Base-by-base conservation (phyloP, 2,888 invertebrate species). In the Heterodera filipjevi region DNA sequence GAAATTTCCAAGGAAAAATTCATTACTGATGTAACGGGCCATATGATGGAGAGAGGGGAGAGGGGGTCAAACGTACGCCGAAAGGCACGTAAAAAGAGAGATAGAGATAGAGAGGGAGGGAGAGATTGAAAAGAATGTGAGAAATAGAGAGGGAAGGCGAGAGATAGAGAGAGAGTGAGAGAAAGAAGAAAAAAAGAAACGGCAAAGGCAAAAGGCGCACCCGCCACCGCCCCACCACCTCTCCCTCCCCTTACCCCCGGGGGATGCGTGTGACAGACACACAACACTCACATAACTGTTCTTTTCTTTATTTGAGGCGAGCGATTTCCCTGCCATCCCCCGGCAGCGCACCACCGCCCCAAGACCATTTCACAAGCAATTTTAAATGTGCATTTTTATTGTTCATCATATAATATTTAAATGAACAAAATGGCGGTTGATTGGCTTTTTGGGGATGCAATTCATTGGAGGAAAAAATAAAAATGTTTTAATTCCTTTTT, bases 201-300 rank as follows among this genome's bases (percentile, higher is more conserved):
- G 49, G 49, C 14, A 49, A 49, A 19, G 16, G 39, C 39, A 39
- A 39, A 39, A 39, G 39, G 39, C 8, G 39, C 39, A 3, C 8
- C 49, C 49, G 49, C 49, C n/a, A n/a, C n/a, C n/a, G 44, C 53
- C 53, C 2, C 6, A 10, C 53, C 53, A 5, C 19, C 53, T 53
- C 53, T n/a, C n/a, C n/a, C n/a, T n/a, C n/a, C n/a, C n/a, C n/a
- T n/a, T n/a, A n/a, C 53, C 53, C 59, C 27, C 59, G 59, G 27
- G 59, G 59, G 59, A 59, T 59, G 59, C 59, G 59, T 59, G 59
- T 59, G 59, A 59, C 59, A 49, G 49, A 49, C 16, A 14, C 39
- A 39, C 39, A 12, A 6, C 39, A 12, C 39, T 10, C 16, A 27
- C n/a, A n/a, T n/a, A 59, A 59, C 59, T n/a, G 59, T 59, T 59